Evolutionary conservation across 2,888 invertebrate genomes (phyloP), one percentile per base, ranked within the genome.

Genomic region (Drosophila anomalata): DNA sequence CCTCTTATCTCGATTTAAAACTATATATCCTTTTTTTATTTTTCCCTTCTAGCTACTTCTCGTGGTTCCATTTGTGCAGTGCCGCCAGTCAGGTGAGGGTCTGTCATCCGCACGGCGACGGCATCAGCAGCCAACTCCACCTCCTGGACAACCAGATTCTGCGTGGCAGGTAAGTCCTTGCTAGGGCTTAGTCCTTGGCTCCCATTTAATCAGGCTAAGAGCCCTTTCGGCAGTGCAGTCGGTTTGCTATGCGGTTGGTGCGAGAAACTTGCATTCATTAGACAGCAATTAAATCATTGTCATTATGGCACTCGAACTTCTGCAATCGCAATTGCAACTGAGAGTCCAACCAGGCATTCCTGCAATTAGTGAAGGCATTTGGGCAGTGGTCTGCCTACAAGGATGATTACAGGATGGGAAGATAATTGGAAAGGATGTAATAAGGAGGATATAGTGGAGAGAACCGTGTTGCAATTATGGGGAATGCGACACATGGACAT

Each of bases 31-130:
- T 22, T 24, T 44, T 11, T 2, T 17, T 63, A 53, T 52, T 5
- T 70, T 58, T 53, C 53, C 52, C 55, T 72, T 86, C 2, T 87
- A 94, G 94, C 72, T 94, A 94, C 79, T 94, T 94, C 84, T 93
- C 93, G 60, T 92, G 93, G 75, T 94, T 94, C 84, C 93, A 93
- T 78, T 91, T 93, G 89, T 94, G 94, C 74, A 92, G 92, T 29
- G 92, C 92, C 42, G 94, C 93, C 2, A 87, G 92, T 11, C 93
- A 93, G 79, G 94, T 94, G 7, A 89, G 93, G 31, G 92, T 93
- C 11, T 94, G 94, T 76, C 92, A 93, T 74, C 94, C 94, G 0
- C 93, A 92, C 79, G 93, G 94, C 24, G 94, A 94, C 83, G 94
- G 94, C 20, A 94, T 94, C 73, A 94, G 94, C 66, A 93, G 93